Base-by-base conservation (phyloP, 1,140 invertebrate genomes). In the Apis cerana region DNA sequence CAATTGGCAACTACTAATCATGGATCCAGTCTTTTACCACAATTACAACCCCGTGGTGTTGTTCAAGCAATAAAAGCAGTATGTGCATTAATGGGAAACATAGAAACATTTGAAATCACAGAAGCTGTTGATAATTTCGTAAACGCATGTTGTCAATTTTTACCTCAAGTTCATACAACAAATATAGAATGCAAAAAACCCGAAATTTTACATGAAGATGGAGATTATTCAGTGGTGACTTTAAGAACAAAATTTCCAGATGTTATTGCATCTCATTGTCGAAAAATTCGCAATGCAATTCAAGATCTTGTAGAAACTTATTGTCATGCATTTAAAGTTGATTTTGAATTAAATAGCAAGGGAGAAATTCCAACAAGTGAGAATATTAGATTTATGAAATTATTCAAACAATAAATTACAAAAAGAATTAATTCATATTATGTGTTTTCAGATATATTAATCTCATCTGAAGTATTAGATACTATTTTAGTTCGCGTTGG, bases 51-150 rank as follows among this genome's bases (percentile, higher is more conserved):
- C 7, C 95, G 95, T 84, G 94, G 96, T 27, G 96, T 98, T 64
- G 95, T 97, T 27, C 98, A 99, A 93, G 97, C 98, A 0, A 97
- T 99, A 0, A 99, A 99, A 94, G 98, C 97, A 1, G 96, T 99
- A 13, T 98, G 98, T 91, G 96, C 97, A 48, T 94, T 98, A 43
- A 96, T 99, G 84, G 97, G 97, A 17, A 97, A 96, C 79, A 96
- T 99, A 5, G 97, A 99, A 93, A 99, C 98, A 0, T 93, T 96
- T 67, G 97, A 98, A 89, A 96, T 98, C 4, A 96, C 96, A 7
- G 95, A 96, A 80, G 96, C 97, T 59, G 93, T 98, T 8, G 96
- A 96, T 74, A 95, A 95, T 56, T 96, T 98, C 82, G 95, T 96
- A 15, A 95, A 95, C 64, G 95, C 95, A 1, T 97, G 97, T 87